Percentiles rank a stretch among this genome's conserved stretches.
Conservation (phyloP, 2,888 invertebrate genomes). For the Hyalella azteca region DNA sequence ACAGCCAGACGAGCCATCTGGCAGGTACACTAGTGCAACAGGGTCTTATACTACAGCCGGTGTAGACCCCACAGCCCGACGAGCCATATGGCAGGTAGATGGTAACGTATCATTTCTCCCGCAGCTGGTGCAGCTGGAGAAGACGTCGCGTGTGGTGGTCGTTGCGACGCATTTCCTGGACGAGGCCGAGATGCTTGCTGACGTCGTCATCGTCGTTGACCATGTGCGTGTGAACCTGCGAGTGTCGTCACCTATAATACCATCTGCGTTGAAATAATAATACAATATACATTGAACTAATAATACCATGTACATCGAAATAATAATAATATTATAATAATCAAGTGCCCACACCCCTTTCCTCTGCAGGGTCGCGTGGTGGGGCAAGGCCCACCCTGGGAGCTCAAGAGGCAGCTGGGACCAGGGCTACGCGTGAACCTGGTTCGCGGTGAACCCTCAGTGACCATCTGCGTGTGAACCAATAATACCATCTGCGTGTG, state of each 20-base stretch:
- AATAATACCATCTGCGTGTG: too few species aligned
- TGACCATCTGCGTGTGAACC: too few species aligned
- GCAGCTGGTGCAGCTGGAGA: conserved; percentile 43
- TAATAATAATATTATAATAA: not conserved
- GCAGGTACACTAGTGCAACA: conserved; percentile 39
- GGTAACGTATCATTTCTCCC: not conserved
- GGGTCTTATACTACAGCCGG: not conserved
- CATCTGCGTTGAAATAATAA: not conserved
- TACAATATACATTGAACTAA: not conserved
- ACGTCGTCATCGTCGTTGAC: conserved; percentile 52
- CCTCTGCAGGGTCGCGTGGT: not conserved
- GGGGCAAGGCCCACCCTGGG: conserved; percentile 46
- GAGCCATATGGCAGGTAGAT: conserved; percentile 52
- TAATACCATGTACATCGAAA: not conserved
- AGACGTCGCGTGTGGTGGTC: conserved; percentile 46
- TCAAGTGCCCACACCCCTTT: not conserved
- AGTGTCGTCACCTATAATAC: not conserved
- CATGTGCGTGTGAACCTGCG: conserved; percentile 29
- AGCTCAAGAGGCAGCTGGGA: conserved; percentile 48
- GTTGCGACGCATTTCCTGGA: conserved; percentile 57
- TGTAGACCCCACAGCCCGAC: conserved; percentile 48
- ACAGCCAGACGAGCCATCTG: conserved; percentile 50
- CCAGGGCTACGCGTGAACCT: conserved; percentile 47
- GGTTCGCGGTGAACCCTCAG: not conserved
- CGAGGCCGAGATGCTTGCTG: conserved; percentile 56